These are phyloP conservation scores for Pardalotus punctatus DNA, from an alignment of 2,113 vertebrate genomes.

Conservation along the genomic window DNA sequence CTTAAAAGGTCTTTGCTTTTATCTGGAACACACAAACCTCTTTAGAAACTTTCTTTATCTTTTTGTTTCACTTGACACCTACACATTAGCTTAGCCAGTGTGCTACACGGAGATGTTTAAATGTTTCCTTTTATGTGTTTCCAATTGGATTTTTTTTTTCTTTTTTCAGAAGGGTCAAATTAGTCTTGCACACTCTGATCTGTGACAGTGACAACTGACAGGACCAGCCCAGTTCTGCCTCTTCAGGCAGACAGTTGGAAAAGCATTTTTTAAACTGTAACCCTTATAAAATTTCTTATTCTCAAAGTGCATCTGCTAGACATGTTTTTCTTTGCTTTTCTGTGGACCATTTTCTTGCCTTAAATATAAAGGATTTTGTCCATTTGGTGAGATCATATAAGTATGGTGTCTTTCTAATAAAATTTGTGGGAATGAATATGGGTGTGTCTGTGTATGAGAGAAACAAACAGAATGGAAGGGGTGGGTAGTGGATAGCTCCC, in stretches of 20 bases:
- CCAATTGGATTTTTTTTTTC: background rate
- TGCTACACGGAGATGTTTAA: conserved; percentile 38
- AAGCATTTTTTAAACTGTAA: background rate
- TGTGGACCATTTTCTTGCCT: background rate
- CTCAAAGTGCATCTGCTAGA: background rate
- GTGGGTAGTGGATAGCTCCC: background rate
- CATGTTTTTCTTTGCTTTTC: background rate
- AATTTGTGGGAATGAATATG: background rate
- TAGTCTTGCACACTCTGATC: background rate
- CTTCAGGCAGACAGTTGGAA: background rate
- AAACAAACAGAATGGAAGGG: background rate
- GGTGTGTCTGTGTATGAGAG: rapidly evolving
- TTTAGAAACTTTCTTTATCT: conserved; percentile 60
- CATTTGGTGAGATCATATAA: background rate
- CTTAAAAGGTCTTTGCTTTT: conserved; percentile 66
- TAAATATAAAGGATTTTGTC: background rate
- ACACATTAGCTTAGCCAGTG: conserved; percentile 42
- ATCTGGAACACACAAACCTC: conserved; percentile 51
- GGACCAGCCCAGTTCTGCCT: background rate
- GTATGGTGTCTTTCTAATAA: background rate
- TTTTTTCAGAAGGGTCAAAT: background rate
- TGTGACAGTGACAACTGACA: background rate
- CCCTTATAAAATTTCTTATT: background rate
- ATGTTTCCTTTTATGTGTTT: conserved; percentile 52
- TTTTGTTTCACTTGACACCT: conserved; percentile 60